Conservation (phyloP, 92 coral and sea anemone genomes). For the Scolanthus callimorphus region DNA sequence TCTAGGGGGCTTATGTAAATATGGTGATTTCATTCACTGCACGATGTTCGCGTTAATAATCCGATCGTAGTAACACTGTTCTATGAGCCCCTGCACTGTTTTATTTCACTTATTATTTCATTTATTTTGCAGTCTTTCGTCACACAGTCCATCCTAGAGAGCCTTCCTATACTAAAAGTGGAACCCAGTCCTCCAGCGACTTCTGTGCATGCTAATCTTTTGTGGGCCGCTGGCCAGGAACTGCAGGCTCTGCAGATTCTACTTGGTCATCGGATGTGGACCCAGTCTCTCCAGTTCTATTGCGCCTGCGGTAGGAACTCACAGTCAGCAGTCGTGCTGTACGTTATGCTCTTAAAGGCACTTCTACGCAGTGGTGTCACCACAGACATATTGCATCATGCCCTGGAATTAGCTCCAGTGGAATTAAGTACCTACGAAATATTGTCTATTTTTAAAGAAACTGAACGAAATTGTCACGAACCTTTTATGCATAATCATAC, state of each 20-base stretch:
- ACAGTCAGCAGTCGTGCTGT: constrained; percentile 27
- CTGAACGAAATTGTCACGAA: constrained; percentile 19
- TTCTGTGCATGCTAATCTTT: constrained; percentile 58
- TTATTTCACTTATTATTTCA: too few relatives aligned
- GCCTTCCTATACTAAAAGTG: constrained; percentile 70
- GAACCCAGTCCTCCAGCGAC: constrained; percentile 47
- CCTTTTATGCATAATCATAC: constrained; percentile 46
- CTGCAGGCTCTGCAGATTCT: constrained; percentile 78
- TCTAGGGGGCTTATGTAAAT: too few relatives aligned
- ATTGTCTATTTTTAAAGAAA: constrained; percentile 43
- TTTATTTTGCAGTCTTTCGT: constrained; percentile 52
- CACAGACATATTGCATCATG: constrained; percentile 39
- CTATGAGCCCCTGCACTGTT: too few relatives aligned
- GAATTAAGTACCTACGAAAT: constrained; percentile 56
- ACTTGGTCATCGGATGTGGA: constrained; percentile 73
- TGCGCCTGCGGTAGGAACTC: constrained; percentile 36
- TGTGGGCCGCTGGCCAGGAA: constrained; percentile 78
- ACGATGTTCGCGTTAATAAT: too few relatives aligned
- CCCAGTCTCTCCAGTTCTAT: constrained; percentile 69
- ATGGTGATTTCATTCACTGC: too few relatives aligned
- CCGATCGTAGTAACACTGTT: too few relatives aligned
- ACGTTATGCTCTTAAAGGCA: constrained; percentile 60
- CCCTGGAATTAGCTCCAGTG: constrained; percentile 57
- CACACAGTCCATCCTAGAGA: constrained; percentile 72
- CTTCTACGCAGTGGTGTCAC: constrained; percentile 54